Evolutionary conservation across 2,888 invertebrate species (phyloP).

Genomic region (Pecten maximus): DNA sequence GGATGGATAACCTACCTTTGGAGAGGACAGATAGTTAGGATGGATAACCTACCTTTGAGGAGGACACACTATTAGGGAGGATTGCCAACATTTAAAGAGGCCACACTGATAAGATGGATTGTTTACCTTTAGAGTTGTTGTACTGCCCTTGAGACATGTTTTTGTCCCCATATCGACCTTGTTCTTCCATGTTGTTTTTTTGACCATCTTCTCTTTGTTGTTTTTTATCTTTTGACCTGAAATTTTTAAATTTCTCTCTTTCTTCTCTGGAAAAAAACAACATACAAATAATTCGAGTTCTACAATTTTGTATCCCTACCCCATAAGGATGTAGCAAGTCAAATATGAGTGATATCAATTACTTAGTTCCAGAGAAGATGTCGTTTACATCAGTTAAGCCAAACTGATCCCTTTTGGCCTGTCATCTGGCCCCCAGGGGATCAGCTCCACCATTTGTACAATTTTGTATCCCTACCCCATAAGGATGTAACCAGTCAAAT

Average conservation of each 20-base stretch:
- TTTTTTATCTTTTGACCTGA: slow-evolving; percentile 46
- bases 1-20: background rate
- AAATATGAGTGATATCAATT: too few species aligned
- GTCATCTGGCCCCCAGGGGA: too few species aligned
- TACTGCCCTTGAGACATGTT: slow-evolving; percentile 6
- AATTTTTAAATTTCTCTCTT: slow-evolving; percentile 53
- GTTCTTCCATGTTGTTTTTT: slow-evolving; percentile 44
- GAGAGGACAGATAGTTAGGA: background rate
- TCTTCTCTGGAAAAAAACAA: slow-evolving; percentile 54
- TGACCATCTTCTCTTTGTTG: slow-evolving; percentile 52
- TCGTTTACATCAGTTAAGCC: too few species aligned
- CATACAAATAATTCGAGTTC: too few species aligned
- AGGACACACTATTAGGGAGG: background rate
- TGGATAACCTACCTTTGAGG: background rate
- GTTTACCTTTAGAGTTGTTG: background rate
- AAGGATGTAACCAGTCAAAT: too few species aligned
- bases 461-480: too few species aligned
- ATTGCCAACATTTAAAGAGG: too few species aligned
- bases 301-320: too few species aligned
- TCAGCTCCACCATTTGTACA: too few species aligned
- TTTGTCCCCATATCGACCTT: background rate
- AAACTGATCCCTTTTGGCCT: too few species aligned
- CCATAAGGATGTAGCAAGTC: too few species aligned
- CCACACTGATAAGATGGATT: background rate
- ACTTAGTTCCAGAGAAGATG: too few species aligned